Evolutionary conservation across 2,797 vertebrate species (phyloP).

Genomic region (Momotus momota): DNA sequence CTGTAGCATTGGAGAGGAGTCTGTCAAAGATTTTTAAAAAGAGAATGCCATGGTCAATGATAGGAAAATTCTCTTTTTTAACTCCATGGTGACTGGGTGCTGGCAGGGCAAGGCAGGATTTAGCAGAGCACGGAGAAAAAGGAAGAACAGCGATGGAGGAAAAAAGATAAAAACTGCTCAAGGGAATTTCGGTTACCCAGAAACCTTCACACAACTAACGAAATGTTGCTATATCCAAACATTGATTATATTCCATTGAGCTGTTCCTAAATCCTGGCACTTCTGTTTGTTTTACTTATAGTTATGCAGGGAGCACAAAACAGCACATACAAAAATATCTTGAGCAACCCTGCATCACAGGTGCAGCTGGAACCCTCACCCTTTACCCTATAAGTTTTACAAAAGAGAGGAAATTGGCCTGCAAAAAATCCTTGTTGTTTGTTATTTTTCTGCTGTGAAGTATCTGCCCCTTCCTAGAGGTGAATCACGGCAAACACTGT

Average conservation of each 20-base stretch:
- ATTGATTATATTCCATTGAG: background rate
- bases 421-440: background rate
- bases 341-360: background rate
- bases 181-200: background rate
- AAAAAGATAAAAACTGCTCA: background rate
- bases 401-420: background rate
- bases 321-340: background rate
- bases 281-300: background rate
- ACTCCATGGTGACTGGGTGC: background rate
- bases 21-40: background rate
- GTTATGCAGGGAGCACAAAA: background rate
- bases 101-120: background rate
- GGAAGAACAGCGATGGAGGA: background rate
- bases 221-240: background rate
- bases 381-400: accelerated
- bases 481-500: background rate
- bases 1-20: background rate
- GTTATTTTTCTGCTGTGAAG: background rate
- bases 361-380: background rate
- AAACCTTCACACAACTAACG: background rate
- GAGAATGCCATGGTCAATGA: background rate
- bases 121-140: background rate
- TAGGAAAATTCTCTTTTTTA: background rate
- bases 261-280: background rate
- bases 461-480: background rate